Percentiles rank a stretch among this genome's conserved stretches.
These are phyloP conservation scores for Galago senegalensis DNA, from an alignment of 2,797 vertebrate genomes.

Conservation along the genomic window DNA sequence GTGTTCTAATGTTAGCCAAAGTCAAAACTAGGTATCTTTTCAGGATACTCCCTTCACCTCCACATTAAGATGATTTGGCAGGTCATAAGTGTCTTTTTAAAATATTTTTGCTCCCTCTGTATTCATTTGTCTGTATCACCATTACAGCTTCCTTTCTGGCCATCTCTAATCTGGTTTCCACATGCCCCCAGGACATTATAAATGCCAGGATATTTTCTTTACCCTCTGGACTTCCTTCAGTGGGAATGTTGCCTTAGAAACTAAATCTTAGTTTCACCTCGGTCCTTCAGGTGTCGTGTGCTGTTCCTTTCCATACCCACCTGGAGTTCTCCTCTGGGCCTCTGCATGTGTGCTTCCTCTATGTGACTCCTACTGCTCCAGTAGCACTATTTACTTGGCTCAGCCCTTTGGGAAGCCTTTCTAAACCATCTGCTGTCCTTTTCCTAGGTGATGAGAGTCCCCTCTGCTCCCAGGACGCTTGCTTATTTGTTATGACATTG, in stretches of 20 bases:
- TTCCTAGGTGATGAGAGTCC: not conserved
- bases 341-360: not conserved
- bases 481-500: not conserved
- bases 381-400: not conserved
- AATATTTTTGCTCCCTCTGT: not conserved
- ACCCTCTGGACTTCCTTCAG: not conserved
- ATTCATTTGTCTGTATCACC: not conserved
- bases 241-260: not conserved
- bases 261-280: not conserved
- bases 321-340: not conserved
- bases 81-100: not conserved
- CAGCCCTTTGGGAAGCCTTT: accelerated
- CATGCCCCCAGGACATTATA: not conserved
- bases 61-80: not conserved
- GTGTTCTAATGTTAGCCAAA: not conserved
- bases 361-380: not conserved
- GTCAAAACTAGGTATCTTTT: not conserved
- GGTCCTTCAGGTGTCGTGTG: not conserved
- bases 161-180: not conserved
- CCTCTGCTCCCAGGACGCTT: not conserved
- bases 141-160: not conserved
- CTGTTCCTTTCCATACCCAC: not conserved
- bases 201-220: not conserved
- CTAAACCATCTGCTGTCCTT: not conserved
- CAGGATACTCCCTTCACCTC: not conserved